Percentiles rank a stretch among this genome's conserved stretches.
Evolutionary conservation across 2,888 invertebrate genomes (phyloP).

Genomic region (Elegia similella): DNA sequence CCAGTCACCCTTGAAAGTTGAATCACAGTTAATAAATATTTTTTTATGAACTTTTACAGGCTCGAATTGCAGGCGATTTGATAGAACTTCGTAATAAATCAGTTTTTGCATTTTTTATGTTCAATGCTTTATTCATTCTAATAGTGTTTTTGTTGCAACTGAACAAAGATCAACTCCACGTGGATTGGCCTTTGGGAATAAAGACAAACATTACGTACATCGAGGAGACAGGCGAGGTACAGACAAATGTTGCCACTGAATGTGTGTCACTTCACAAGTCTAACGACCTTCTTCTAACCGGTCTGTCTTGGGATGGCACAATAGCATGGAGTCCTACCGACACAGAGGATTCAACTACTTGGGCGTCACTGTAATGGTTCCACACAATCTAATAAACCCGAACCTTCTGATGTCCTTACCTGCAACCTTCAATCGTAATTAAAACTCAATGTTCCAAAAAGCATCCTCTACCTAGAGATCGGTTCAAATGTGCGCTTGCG

Average conservation of each 20-base stretch:
- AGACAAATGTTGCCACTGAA: conserved; percentile 70
- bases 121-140: conserved; percentile 99
- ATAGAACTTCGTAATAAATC: conserved; percentile 98
- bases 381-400: conserved; percentile 57
- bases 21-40: conserved; percentile 57
- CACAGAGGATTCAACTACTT: conserved; percentile 65
- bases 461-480: conserved; percentile 13
- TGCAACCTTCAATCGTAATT: conserved; percentile 28
- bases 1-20: conserved; percentile 82
- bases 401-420: conserved; percentile 44
- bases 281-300: conserved; percentile 81
- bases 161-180: conserved; percentile 98
- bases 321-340: conserved; percentile 72
- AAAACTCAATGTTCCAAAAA: conserved; percentile 29
- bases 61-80: conserved; percentile 93
- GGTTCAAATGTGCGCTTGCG: background rate
- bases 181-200: conserved; percentile 98
- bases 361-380: conserved; percentile 59
- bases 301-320: conserved; percentile 77
- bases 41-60: conserved; percentile 85
- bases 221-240: conserved; percentile 96
- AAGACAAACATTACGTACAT: conserved; percentile 96
- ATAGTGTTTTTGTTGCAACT: conserved; percentile 99
- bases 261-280: conserved; percentile 76
- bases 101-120: conserved; percentile 99